Evolutionary conservation across 2,888 invertebrate genomes (phyloP).

Genomic region (Lobophora halterata): DNA sequence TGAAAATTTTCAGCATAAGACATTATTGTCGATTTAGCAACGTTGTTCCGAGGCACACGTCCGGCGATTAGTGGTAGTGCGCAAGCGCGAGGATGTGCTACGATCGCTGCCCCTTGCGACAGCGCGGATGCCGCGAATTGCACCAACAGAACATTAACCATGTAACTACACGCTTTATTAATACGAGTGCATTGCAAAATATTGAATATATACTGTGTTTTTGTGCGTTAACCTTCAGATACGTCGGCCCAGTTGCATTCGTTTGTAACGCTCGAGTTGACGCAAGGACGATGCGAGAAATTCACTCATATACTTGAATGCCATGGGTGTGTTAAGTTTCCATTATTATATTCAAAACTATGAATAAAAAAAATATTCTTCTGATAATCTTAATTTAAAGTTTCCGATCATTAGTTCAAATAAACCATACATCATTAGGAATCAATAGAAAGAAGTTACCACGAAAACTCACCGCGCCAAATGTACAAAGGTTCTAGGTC

Average conservation of each 20-base stretch:
- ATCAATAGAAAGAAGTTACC: neutral
- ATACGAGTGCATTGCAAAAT: slow-evolving; percentile 76
- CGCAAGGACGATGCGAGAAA: slow-evolving; percentile 61
- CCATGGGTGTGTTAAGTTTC: no score
- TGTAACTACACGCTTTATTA: slow-evolving; percentile 65
- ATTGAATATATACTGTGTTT: slow-evolving; percentile 65
- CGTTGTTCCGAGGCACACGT: slow-evolving; percentile 54
- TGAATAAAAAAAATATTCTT: no score
- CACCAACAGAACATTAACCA: slow-evolving; percentile 60
- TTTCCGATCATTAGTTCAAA: no score
- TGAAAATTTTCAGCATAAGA: slow-evolving; percentile 44
- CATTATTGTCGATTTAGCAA: slow-evolving; percentile 56
- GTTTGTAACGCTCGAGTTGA: slow-evolving; percentile 71
- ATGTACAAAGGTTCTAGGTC: slow-evolving; percentile 71
- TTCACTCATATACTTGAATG: slow-evolving; percentile 36
- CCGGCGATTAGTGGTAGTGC: slow-evolving; percentile 71
- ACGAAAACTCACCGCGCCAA: slow-evolving; percentile 71
- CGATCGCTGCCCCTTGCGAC: slow-evolving; percentile 65
- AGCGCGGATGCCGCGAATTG: slow-evolving; percentile 75
- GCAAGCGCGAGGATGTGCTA: slow-evolving; percentile 72
- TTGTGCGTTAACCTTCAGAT: slow-evolving; percentile 73
- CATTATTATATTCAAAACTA: no score
- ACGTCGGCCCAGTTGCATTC: slow-evolving; percentile 71
- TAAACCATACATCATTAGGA: neutral
- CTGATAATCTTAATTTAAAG: no score